These are phyloP conservation scores for Clanis bilineata DNA, from an alignment of 2,888 invertebrate genomes.

Conservation along the genomic window DNA sequence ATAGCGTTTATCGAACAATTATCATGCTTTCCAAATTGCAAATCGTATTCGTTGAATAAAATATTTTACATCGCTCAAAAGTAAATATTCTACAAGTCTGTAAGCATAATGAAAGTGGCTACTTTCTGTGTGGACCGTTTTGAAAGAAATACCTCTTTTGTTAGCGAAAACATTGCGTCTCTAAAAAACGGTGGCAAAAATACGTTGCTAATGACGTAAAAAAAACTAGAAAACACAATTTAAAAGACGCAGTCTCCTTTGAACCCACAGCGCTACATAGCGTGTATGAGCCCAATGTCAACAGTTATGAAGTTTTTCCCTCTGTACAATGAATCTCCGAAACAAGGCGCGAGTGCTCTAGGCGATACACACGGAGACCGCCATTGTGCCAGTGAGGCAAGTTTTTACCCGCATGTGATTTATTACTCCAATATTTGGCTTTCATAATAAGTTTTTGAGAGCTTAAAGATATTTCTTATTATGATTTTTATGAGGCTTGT, in stretches of 20 bases:
- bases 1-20: constrained; percentile 2
- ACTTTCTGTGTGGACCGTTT: neutral
- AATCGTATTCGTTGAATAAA: neutral
- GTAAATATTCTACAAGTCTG: neutral
- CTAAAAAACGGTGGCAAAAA: constrained; percentile 9
- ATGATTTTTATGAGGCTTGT: neutral
- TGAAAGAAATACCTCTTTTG: constrained; percentile 7
- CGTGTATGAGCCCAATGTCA: constrained; percentile 69
- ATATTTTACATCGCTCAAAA: neutral
- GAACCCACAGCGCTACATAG: constrained; percentile 18
- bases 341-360: constrained; percentile 67
- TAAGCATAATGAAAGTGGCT: neutral
- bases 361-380: constrained; percentile 29
- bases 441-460: neutral
- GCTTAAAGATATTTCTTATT: neutral
- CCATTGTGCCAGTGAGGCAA: neutral
- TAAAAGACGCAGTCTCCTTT: constrained; percentile 23
- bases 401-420: neutral
- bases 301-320: constrained; percentile 65
- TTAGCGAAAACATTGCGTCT: neutral
- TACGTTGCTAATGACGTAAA: constrained; percentile 23
- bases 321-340: constrained; percentile 57
- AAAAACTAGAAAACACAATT: constrained; percentile 28
- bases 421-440: neutral
- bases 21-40: neutral